Evolutionary conservation across 2,797 vertebrate genomes (phyloP).

Genomic region (Sebastes trivittatus): DNA sequence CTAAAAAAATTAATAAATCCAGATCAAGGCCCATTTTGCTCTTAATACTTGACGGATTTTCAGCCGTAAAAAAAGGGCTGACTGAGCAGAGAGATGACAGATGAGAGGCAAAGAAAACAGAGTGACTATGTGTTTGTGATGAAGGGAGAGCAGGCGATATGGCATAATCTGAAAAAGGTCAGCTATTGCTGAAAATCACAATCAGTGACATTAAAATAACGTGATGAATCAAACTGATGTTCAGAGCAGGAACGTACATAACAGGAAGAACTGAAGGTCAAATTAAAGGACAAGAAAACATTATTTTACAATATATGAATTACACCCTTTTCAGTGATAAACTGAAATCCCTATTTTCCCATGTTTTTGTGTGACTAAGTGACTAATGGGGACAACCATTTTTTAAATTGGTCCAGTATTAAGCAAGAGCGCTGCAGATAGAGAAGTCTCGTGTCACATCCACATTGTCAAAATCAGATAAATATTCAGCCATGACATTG

Average conservation of each 20-base stretch:
- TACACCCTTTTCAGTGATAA: background rate
- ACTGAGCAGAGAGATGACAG: background rate
- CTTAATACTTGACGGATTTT: background rate
- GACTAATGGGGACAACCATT: background rate
- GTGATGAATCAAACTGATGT: conserved; percentile 46
- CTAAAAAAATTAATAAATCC: background rate
- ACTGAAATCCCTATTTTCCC: no score
- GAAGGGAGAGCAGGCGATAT: background rate
- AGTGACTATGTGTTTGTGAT: conserved; percentile 11
- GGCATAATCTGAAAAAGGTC: conserved; percentile 55
- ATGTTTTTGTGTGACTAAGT: no score
- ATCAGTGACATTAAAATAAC: conserved; percentile 67
- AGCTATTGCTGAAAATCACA: conserved; percentile 44
- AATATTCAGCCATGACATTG: background rate
- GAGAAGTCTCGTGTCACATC: no score
- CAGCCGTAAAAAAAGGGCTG: background rate
- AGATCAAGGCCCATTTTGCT: background rate
- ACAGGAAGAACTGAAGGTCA: conserved; percentile 20
- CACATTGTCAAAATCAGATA: background rate
- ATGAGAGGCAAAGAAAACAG: conserved; percentile 6
- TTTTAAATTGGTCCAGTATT: background rate
- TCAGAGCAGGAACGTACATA: conserved; percentile 2
- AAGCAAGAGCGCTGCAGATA: background rate
- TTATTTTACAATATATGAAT: background rate
- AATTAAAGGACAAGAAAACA: background rate